Conservation (phyloP, 2,888 invertebrate genomes). For the Argyresthia goedartella region DNA sequence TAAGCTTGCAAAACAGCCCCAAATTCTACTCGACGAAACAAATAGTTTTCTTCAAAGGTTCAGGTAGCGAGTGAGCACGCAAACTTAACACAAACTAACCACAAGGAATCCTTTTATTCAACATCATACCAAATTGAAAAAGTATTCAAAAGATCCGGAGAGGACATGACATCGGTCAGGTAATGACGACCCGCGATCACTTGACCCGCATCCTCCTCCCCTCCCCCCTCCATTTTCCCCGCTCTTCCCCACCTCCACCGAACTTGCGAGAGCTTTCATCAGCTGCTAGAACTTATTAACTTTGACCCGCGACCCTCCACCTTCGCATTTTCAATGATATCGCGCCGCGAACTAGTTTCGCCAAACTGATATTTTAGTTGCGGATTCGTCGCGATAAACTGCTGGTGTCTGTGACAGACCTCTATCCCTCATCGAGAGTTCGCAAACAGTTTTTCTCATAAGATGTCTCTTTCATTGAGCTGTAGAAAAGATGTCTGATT, state of each 20-base stretch:
- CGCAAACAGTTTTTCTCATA: not conserved
- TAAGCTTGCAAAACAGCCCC: no score
- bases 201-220: no score
- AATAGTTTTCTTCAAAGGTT: no score
- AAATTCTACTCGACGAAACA: no score
- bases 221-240: not conserved
- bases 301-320: slow-evolving; percentile 13
- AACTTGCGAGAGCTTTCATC: not conserved
- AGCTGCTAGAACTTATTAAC: slow-evolving; percentile 1
- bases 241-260: not conserved
- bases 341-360: slow-evolving; percentile 21
- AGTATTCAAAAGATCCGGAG: slow-evolving; percentile 2
- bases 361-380: slow-evolving; percentile 29
- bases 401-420: not conserved
- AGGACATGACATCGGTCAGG: slow-evolving; percentile 5
- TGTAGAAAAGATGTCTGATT: no score
- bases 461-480: not conserved
- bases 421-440: not conserved
- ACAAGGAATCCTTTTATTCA: slow-evolving; percentile 3
- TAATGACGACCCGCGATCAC: no score
- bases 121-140: slow-evolving; percentile 2
- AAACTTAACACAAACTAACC: slow-evolving; percentile 1
- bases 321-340: slow-evolving; percentile 23
- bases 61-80: no score
- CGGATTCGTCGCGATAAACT: slow-evolving; percentile 5